Base-by-base conservation (phyloP, 2,888 invertebrate species). In the Meghimatium bilineatum region DNA sequence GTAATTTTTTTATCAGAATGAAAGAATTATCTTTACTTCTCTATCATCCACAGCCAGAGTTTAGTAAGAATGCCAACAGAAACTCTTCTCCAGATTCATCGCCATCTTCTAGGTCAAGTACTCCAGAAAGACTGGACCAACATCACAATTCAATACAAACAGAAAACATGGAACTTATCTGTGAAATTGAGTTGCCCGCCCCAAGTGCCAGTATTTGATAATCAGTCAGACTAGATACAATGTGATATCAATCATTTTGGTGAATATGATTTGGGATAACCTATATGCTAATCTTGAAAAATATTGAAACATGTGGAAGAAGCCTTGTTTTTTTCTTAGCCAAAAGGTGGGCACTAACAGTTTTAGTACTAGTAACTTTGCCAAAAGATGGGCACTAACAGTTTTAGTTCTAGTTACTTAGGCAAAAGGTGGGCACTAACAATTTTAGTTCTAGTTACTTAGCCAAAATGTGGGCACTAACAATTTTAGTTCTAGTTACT, bases 151-250 rank as follows among this genome's bases (percentile, higher is more conserved):
- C 74, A 32, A 23, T 81, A 44, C 74, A 49, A 32, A 60, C 66
- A 29, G 72, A 60, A 49, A 44, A 74, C 60, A 74, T 66, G n/a
- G 32, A 74, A 36, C 66, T 66, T 44, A 72, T 74, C 6, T 72
- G 56, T 75, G 63, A 74, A 32, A 74, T 74, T 14, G 52, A 74
- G 10, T 6, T 74, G 5, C 74, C 74, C 2, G 52, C 26, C n/a
- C 32, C 29, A 66, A 66, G 66, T 66, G 14, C 23, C 66, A 3
- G 66, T 29, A 32, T 32, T 66, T 32, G 66, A 66, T 32, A 32
- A 63, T 63, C 60, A 63, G 5, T 5, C 26, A 0, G n/a, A 63
- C 17, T 56, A 56, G 17, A 14, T 56, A 20, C 20, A 23, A 49
- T 17, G 23, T 10, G 3, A 23, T 5, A 56, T 56, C 56, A 56